Conservation (phyloP, 2,113 vertebrate genomes). For the Odontophorus gujanensis region DNA sequence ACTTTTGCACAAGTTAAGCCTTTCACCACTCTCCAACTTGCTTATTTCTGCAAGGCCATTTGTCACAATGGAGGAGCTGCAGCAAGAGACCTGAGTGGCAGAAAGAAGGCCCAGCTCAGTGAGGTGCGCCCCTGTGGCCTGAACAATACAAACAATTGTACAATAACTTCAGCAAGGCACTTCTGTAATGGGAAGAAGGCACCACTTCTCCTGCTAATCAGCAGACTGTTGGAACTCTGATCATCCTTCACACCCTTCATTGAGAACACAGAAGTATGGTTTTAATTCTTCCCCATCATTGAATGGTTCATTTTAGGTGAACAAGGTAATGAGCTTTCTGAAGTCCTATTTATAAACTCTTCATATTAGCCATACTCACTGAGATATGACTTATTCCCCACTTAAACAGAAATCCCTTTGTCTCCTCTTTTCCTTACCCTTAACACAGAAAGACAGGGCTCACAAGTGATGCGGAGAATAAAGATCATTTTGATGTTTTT, state of each 20-base stretch:
- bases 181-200: not conserved
- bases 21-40: not conserved
- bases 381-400: not conserved
- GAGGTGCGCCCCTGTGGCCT: not conserved
- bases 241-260: not conserved
- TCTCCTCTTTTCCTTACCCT: not conserved
- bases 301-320: not conserved
- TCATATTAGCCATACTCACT: not conserved
- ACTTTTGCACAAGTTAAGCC: fast-evolving
- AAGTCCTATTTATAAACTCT: constrained; percentile 12
- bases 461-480: not conserved
- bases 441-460: constrained; percentile 21
- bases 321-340: not conserved
- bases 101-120: not conserved
- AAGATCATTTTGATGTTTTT: not conserved
- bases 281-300: not conserved
- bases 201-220: not conserved
- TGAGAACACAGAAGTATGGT: not conserved
- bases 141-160: not conserved
- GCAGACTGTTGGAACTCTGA: not conserved
- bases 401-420: not conserved
- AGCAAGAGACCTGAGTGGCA: not conserved
- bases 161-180: not conserved
- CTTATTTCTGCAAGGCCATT: not conserved
- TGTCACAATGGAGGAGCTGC: not conserved